phyloP scores from a whole-genome alignment of 2,113 vertebrate genomes.

The Psilopsiagon aurifrons region DNA sequence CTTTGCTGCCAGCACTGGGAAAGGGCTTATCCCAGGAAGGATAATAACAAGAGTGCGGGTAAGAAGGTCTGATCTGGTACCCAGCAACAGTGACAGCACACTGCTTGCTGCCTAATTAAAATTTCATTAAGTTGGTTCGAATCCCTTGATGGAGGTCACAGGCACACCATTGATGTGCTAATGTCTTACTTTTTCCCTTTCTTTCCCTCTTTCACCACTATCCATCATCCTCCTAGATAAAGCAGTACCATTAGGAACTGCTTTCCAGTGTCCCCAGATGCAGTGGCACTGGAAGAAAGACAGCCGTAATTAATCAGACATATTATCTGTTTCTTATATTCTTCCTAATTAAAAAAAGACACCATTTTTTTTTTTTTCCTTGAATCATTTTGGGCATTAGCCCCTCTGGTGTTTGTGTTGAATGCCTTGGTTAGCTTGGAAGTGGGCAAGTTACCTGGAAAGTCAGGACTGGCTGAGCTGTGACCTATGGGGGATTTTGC shows the following conservation, averaged over 20 bases:
- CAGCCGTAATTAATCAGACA: constrained; percentile 8
- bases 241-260: constrained; percentile 44
- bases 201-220: constrained; percentile 44
- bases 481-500: background rate
- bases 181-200: constrained; percentile 59
- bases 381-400: background rate
- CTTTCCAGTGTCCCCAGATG: constrained; percentile 48
- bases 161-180: constrained; percentile 75
- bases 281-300: background rate
- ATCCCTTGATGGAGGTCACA: constrained; percentile 69
- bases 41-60: background rate
- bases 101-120: constrained; percentile 79
- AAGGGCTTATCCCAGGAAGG: background rate
- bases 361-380: background rate
- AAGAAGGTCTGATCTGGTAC: constrained; percentile 44
- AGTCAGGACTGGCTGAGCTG: background rate
- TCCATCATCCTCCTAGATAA: constrained; percentile 56
- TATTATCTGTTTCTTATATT: constrained; percentile 30
- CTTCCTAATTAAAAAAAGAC: constrained; percentile 49
- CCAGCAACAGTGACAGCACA: constrained; percentile 63
- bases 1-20: background rate
- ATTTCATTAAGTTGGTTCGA: constrained; percentile 80
- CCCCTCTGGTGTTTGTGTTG: background rate
- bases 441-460: background rate
- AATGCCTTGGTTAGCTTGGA: background rate